Base-by-base conservation (phyloP, 2,888 invertebrate genomes). In the Matsumyia berberina region DNA sequence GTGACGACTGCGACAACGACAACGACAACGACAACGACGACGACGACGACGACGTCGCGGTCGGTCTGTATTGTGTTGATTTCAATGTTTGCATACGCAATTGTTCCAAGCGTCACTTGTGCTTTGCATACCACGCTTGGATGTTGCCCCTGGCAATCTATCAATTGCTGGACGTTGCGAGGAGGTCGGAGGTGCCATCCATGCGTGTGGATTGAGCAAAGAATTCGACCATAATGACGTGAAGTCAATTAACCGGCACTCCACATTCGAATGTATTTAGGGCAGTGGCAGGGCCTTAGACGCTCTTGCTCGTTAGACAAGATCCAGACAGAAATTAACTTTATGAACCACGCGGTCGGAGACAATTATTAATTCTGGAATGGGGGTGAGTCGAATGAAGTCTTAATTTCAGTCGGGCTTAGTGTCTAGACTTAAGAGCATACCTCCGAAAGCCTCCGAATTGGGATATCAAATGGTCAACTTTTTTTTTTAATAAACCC, bases 71-170 rank as follows among this genome's bases (percentile, higher is more conserved):
- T 70, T 76, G 80, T 57, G 74, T 80, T 70, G 85, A 85, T 80
- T 80, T 70, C 51, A 80, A 85, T 85, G 85, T 85, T 85, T 80
- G 80, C 85, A 85, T 85, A 85, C 85, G 85, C 85, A 85, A 74
- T 85, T 80, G 85, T 85, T 85, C 64, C 80, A 80, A 70, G 80
- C 85, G 66, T 80, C 85, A 85, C 74, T 85, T 74, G 73, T 58
- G 57, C 55, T 78, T 72, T 76, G 64, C 49, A 57, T 69, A 57
- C 15, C 12, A 5, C 46, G 12, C 29, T n/a, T 33, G 35, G 12
- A 55, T 7, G 12, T 46, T 42, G 60, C 15, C 62, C 42, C 51
- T 37, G 44, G 66, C 44, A 35, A 42, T 53, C 58, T 49, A 8
- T 64, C 74, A 81, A 77, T 69, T 81, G 77, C 15, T 49, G 46